Base-by-base conservation (phyloP, 2,888 invertebrate species). In the Drosophila longiperda region DNA sequence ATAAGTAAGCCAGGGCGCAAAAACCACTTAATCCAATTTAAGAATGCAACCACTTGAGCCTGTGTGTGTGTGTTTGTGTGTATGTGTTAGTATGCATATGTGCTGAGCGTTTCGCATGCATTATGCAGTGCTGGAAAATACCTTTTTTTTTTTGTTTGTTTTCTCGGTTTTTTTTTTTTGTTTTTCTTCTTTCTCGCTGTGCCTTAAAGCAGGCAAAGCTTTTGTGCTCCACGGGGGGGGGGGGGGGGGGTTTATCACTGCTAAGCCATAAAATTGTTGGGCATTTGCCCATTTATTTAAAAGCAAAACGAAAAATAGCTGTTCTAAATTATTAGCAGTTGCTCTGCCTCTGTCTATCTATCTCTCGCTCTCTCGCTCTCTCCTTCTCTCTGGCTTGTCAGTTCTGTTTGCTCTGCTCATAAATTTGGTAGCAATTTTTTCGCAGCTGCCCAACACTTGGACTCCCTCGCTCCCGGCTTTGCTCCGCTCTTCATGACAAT, bases 11-110 rank as follows among this genome's bases (percentile, higher is more conserved):
- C 71, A 50, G 84, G 32, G 55, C 38, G 55, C 63, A 77, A 67
- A 87, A 90, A 81, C 79, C 84, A 89, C 89, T 87, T 87, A 90
- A 87, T 90, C 87, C 87, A 90, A 90, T 87, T 87, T 89, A 83
- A 87, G 83, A 90, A 87, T 87, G 90, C 81, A 90, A 77, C 90
- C 88, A 89, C 85, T 85, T 89, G 76, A 89, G 89, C 81, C 78
- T 58, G 66, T 78, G 73, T 74, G 34, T 42, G 42, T 52, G 15
- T 40, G 36, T 42, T 23, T 33, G 45, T 66, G 55, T 60, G 48
- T 38, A 34, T 49, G 34, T 65, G 66, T 33, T 45, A 50, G 48
- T 59, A 38, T 71, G 68, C 58, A 55, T 72, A 63, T 66, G 63
- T 71, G 66, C 48, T 57, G 58, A 66, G 64, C 58, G 64, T 55